Evolutionary conservation across 2,113 vertebrate species (phyloP), one percentile per base, ranked within the genome.

Genomic region (Macroglossus sobrinus): DNA sequence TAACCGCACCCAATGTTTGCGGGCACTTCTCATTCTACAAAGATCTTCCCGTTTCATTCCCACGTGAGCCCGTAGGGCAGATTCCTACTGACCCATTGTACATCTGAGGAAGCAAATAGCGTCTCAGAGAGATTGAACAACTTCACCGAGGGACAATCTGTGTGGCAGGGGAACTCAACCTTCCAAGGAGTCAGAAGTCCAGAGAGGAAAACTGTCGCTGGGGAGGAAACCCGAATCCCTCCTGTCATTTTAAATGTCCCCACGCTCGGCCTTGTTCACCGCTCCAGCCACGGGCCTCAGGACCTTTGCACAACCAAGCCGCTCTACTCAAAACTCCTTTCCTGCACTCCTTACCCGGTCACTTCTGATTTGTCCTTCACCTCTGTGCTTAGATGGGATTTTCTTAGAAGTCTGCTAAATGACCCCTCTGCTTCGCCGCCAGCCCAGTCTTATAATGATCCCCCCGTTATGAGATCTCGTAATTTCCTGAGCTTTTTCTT

Each of bases 41-140:
- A 87, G 30, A 63, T 9, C 15, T 22, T 35, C 43, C 74, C 57
- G 50, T 33, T 74, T 84, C 55, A 84, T 80, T 59, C 45, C 61
- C n/a, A 40, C 0, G 0, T 4, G 35, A 93, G 6, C 19, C 33
- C 10, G 1, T 12, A 15, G 0, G 19, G 12, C 6, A 40, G 53
- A 18, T 81, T 13, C 26, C 43, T 43, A 50, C 21, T 18, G 53
- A 24, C 35, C 6, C 45, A 33, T 86, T 93, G 85, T 38, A 82
- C 26, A 93, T 16, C 57, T 53, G 14, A 38, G 38, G 38, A 55
- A 45, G n/a, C 35, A 80, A 50, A 53, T 4, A 35, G 74, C 79
- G 18, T 10, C 33, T 40, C 24, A 47, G 45, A 55, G 45, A n/a
- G 35, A 78, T n/a, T 47, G 53, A 63, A 7, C 45, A 63, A 74